Base-by-base conservation (phyloP, 2,888 invertebrate species). In the Cyaniris semiargus region DNA sequence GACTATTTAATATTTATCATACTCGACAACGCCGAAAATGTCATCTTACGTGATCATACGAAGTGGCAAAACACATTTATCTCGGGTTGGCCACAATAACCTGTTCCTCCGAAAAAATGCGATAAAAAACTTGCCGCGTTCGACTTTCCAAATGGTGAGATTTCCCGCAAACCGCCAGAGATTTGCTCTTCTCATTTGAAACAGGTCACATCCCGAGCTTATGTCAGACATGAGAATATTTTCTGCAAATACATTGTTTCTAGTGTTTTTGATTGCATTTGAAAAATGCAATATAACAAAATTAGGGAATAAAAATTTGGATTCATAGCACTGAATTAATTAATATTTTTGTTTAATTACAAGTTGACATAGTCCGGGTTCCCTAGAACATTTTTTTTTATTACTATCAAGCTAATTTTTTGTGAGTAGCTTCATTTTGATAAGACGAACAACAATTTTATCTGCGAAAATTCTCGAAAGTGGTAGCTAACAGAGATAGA, bases 101-200 rank as follows among this genome's bases (percentile, higher is more conserved):
- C 87, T 89, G 88, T 84, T 86, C 83, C 84, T 83, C 77, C 84
- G 82, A 91, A 91, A 91, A 91, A 90, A 89, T 78, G 77, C 53
- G 78, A 82, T 84, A 88, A 90, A 89, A 89, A 86, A 84, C 80
- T 83, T 84, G 83, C 84, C 83, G 83, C 82, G 84, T 81, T 83
- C 83, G 83, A 84, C 77, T 77, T 77, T 77, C 77, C 86, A 87
- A 66, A 85, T 85, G 84, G 85, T 83, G 83, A 88, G 86, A 86
- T 87, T 89, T 89, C 89, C 88, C 89, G 88, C 87, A 87, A 86
- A 85, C 83, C 83, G 82, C 83, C 86, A 85, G 85, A 85, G 84
- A 88, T 87, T 87, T 85, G 82, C 83, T 83, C 85, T 86, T 84
- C 76, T 78, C 60, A 79, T 80, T 76, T 78, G 77, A 77, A 78